These are phyloP conservation scores for Bujurquina vittata DNA, from an alignment of 2,113 vertebrate genomes.

Conservation along the genomic window DNA sequence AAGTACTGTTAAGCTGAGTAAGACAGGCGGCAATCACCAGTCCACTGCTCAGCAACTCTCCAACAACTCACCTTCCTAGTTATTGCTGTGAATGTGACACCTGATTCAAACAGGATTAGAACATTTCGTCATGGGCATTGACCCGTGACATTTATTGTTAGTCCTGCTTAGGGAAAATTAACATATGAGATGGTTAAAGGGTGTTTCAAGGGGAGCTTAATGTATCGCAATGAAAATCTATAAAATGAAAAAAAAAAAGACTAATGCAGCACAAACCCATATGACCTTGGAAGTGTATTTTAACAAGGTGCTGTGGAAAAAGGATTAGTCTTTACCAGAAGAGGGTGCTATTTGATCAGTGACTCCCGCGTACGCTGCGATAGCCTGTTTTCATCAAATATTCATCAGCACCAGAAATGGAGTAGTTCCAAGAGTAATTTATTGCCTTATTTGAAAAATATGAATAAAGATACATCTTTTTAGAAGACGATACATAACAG, in stretches of 20 bases:
- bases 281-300: constrained; percentile 62
- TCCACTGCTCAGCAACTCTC: background rate
- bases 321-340: constrained; percentile 50
- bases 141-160: constrained; percentile 35
- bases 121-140: constrained; percentile 25
- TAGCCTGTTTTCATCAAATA: background rate
- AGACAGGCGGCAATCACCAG: background rate
- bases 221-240: constrained; percentile 46
- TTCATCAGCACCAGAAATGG: background rate
- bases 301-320: constrained; percentile 23
- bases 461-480: background rate
- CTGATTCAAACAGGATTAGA: constrained; percentile 55
- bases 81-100: constrained; percentile 46
- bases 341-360: constrained; percentile 64
- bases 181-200: constrained; percentile 54
- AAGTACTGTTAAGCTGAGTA: constrained; percentile 18
- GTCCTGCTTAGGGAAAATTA: constrained; percentile 35
- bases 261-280: constrained; percentile 46
- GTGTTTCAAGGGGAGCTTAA: constrained; percentile 51
- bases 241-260: constrained; percentile 25
- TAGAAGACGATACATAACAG: background rate
- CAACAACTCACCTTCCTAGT: constrained; percentile 34
- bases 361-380: background rate
- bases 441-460: background rate
- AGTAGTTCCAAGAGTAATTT: background rate